Evolutionary conservation across 2,113 vertebrate genomes (phyloP), one percentile per base, ranked within the genome.

Genomic region (Mormyrus iriodes): DNA sequence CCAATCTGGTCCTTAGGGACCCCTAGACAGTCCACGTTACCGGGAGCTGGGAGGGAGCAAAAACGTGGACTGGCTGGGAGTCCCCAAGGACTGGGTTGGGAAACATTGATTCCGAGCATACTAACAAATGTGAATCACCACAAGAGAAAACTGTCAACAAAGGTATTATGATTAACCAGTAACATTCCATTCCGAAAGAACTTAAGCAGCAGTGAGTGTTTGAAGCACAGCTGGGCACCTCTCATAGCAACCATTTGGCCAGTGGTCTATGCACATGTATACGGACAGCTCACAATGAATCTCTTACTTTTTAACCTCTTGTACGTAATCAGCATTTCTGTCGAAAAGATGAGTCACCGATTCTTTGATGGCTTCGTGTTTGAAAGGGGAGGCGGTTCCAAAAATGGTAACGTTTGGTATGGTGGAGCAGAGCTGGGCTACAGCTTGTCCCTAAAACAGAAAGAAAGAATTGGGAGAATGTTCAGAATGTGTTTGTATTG

Each of bases 251-350:
- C 13, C 31, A 42, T 19, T n/a, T 19, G 73, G 17, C 73, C 17
- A 10, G 15, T 19, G 73, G 13, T 35, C 6, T 19, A 76, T 19
- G 31, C 31, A 76, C 15, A 5, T 39, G 69, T 15, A 13, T 4
- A 39, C 69, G 39, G 35, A 42, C 35, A 19, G 73, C 73, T 79
- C 31, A 42, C 31, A 31, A 76, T 19, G 13, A 10, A 12, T 6
- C 58, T 9, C 95, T 97, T 97, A 99, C 98, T 97, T 98, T 97
- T 97, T 99, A 46, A 99, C 96, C 95, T 99, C 98, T 94, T 98
- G 97, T 46, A 98, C 97, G 13, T 98, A 99, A 95, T 99, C 98
- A 42, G 95, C 93, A 55, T 98, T 99, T 94, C 98, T 96, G 95
- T 99, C 98, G 48, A 99, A 97, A 89, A 99, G 97, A 90, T 99